phyloP scores from a whole-genome alignment of 2,888 invertebrate species.

The Atrina japonica region DNA sequence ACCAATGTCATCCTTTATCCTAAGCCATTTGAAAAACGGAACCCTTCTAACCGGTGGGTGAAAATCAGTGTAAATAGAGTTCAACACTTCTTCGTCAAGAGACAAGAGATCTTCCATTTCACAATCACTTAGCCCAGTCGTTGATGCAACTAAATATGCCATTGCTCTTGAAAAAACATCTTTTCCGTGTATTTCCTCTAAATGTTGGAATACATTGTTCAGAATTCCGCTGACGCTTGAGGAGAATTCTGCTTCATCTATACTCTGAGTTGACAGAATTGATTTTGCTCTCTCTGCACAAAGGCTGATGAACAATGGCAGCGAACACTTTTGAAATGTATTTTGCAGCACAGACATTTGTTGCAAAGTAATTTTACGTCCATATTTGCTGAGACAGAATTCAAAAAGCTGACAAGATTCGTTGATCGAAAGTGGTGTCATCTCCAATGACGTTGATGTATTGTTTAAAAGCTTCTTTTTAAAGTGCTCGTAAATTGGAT shows the following conservation, averaged over 20 bases:
- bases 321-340: constrained; percentile 63
- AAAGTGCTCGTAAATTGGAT: constrained; percentile 61
- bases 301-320: constrained; percentile 71
- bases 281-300: constrained; percentile 61
- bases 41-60: constrained; percentile 68
- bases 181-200: constrained; percentile 72
- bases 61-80: constrained; percentile 58
- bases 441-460: constrained; percentile 43
- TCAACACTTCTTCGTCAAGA: constrained; percentile 75
- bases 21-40: constrained; percentile 73
- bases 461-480: constrained; percentile 54
- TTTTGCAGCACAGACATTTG: constrained; percentile 64
- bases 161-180: constrained; percentile 66
- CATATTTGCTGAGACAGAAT: constrained; percentile 52
- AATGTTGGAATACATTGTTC: constrained; percentile 61
- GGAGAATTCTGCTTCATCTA: constrained; percentile 51
- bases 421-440: constrained; percentile 45
- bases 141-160: constrained; percentile 75
- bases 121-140: constrained; percentile 77
- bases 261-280: constrained; percentile 56
- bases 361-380: constrained; percentile 58
- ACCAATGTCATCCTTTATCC: constrained; percentile 71
- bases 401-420: constrained; percentile 58
- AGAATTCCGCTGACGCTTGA: constrained; percentile 59
- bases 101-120: constrained; percentile 80